Evolutionary conservation across 2,888 invertebrate species (phyloP), one percentile per base, ranked within the genome.

Genomic region (Pachliopta kotzebuea): DNA sequence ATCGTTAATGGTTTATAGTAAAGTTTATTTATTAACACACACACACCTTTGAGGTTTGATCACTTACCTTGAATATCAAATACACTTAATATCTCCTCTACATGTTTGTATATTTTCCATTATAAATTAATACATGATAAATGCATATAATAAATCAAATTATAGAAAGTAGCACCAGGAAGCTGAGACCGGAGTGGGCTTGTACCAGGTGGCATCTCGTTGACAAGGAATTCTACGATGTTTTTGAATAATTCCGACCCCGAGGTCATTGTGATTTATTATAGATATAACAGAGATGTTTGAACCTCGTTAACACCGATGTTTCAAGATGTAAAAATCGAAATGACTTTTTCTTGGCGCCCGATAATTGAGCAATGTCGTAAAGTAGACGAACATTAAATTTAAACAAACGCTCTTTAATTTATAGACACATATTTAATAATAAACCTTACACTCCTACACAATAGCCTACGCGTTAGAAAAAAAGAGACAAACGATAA

Each of bases 211-310:
- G 56, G 53, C 42, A 50, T 72, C 67, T 70, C 71, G 72, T 80
- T 79, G 67, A 66, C 69, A 66, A 63, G 61, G 60, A 63, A 79
- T 78, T 78, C 78, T 75, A 77, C 69, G 71, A 72, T 70, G 71
- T 73, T 75, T 52, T 77, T 74, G 72, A 78, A 78, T 78, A 73
- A 77, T 77, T 74, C 76, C 74, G 77, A 83, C 81, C 82, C 67
- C 67, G 67, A 67, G 83, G 77, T 83, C 81, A 70, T 65, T 68
- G 72, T 78, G 78, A 83, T 84, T 83, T 83, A 84, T 81, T 74
- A 68, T 65, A 69, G 66, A 70, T 70, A 70, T 67, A 67, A 70
- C 64, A 57, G 58, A 57, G 56, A 53, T 29, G 49, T 14, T 65
- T 65, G 60, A 57, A 65, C 57, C 45, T 23, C 26, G 20, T 63